Conservation (phyloP, 2,797 vertebrate species). For the Decapterus maruadsi region DNA sequence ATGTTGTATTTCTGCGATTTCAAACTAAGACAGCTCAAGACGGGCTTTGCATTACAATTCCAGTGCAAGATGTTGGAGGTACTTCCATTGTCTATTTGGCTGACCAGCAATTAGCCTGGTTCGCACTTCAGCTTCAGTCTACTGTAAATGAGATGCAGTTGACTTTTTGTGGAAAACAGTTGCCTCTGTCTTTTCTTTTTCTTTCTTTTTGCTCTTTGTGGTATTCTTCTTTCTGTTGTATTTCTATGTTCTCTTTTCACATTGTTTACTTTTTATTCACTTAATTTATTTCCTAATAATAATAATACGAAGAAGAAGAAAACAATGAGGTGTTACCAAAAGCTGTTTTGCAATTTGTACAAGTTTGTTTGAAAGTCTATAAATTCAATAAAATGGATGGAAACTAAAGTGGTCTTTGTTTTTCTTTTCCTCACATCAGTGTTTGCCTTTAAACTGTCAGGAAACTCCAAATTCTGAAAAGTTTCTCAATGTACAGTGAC, state of each 20-base stretch:
- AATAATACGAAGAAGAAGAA: constrained; percentile 59
- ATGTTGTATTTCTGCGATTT: constrained; percentile 18
- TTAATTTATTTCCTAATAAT: constrained; percentile 84
- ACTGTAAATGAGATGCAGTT: constrained; percentile 51
- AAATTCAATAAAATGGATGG: constrained; percentile 87
- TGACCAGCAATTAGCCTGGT: constrained; percentile 40
- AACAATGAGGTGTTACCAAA: constrained; percentile 82
- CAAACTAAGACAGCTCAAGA: constrained; percentile 12
- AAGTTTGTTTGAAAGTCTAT: constrained; percentile 86
- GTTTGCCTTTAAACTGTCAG: neutral
- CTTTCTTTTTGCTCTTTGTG: constrained; percentile 55
- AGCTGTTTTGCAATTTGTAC: constrained; percentile 88
- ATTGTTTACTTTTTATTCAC: constrained; percentile 78
- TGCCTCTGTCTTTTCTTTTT: constrained; percentile 57
- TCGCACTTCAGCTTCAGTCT: constrained; percentile 45
- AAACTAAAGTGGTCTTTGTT: constrained; percentile 55
- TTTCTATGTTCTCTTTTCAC: constrained; percentile 69
- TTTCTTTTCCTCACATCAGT: neutral
- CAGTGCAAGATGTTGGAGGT: constrained; percentile 52
- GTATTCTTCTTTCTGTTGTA: constrained; percentile 63
- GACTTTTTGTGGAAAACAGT: constrained; percentile 60
- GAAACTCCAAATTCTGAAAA: neutral
- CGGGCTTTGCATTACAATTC: constrained; percentile 30
- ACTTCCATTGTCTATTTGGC: constrained; percentile 37
- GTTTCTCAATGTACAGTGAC: neutral